Evolutionary conservation across 2,113 vertebrate genomes (phyloP).

Genomic region (Quiscalus mexicanus): DNA sequence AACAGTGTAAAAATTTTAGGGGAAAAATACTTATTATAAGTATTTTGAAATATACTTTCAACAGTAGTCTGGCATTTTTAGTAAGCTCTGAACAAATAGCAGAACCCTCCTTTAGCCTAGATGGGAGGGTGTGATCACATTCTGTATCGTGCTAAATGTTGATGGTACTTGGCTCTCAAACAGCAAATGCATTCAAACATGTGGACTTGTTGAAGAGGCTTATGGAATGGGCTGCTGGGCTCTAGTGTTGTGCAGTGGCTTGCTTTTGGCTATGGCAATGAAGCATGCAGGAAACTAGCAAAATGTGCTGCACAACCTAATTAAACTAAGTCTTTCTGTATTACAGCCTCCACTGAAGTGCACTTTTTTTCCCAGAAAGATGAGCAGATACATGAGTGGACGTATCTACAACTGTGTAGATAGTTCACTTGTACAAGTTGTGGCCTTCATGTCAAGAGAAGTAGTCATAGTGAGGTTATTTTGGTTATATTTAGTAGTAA

Average conservation of each 20-base stretch:
- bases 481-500: neutral
- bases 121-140: neutral
- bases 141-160: neutral
- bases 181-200: neutral
- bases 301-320: neutral
- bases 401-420: rapidly evolving
- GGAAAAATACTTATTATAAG: neutral
- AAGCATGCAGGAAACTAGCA: neutral
- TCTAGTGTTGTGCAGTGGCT: neutral
- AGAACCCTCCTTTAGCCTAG: neutral
- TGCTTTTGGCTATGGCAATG: neutral
- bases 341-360: neutral
- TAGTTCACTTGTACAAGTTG: neutral
- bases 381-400: neutral
- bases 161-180: neutral
- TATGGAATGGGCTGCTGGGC: neutral
- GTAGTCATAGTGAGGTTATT: neutral
- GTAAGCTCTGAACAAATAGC: neutral
- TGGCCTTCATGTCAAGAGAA: neutral
- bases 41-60: neutral
- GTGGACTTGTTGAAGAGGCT: neutral
- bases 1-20: neutral
- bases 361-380: neutral
- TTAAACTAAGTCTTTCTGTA: neutral
- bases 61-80: neutral